phyloP scores from a whole-genome alignment of 2,113 vertebrate species.

The Platycercus adscitus region DNA sequence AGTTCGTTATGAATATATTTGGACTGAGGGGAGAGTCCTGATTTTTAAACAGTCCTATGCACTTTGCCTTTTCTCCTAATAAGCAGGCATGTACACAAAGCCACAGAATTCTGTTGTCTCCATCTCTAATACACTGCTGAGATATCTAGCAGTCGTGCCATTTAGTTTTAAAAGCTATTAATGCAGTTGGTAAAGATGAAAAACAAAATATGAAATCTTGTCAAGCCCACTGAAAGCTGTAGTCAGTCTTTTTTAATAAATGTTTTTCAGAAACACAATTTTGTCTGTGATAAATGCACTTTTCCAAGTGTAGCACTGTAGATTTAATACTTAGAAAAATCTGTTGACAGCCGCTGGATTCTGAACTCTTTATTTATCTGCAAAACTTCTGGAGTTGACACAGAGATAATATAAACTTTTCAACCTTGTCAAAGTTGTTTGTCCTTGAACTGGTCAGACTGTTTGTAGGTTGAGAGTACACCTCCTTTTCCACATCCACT shows the following conservation, averaged over 20 bases:
- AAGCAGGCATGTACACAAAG: background rate
- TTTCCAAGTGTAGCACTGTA: background rate
- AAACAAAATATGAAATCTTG: slow-evolving; percentile 10
- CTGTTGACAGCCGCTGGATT: background rate
- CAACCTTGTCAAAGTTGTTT: background rate
- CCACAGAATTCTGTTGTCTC: background rate
- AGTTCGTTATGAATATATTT: background rate
- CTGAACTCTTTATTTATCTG: slow-evolving; percentile 11
- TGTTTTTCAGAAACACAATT: slow-evolving; percentile 2
- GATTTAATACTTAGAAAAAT: slow-evolving; percentile 13
- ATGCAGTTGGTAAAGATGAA: slow-evolving; percentile 9
- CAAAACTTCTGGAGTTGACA: background rate
- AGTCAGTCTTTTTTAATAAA: slow-evolving; percentile 11
- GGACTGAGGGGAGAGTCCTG: background rate
- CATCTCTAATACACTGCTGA: background rate
- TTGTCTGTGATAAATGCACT: slow-evolving; percentile 11
- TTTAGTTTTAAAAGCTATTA: slow-evolving; percentile 46
- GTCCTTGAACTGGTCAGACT: background rate
- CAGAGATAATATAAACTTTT: background rate
- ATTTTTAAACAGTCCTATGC: background rate
- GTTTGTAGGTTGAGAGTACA: background rate
- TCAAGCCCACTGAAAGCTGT: slow-evolving; percentile 19
- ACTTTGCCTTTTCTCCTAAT: background rate
- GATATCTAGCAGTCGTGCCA: background rate
- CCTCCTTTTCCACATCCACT: background rate